Percentiles rank a stretch among this genome's conserved stretches.
Conservation (phyloP, 2,888 invertebrate species). For the Teleogryllus oceanicus region DNA sequence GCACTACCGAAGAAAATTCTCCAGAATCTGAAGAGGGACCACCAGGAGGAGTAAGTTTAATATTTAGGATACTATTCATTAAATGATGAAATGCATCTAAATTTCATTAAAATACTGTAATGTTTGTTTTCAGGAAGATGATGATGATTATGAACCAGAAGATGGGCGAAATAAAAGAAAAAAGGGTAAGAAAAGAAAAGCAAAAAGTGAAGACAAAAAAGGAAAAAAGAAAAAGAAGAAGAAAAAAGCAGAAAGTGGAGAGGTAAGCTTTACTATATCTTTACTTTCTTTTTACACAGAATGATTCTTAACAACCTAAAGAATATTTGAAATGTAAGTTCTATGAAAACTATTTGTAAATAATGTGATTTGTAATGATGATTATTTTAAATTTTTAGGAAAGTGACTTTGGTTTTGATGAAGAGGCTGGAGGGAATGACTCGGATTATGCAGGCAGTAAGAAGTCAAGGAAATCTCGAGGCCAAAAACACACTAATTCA, state of each 20-base stretch:
- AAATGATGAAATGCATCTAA: slow-evolving; percentile 26
- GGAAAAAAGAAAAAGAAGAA: slow-evolving; percentile 93
- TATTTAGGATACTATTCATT: not conserved
- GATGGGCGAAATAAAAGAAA: slow-evolving; percentile 78
- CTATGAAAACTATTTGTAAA: no score
- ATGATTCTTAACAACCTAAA: not conserved
- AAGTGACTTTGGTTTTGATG: slow-evolving; percentile 46
- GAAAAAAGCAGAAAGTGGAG: slow-evolving; percentile 87
- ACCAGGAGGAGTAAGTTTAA: slow-evolving; percentile 53
- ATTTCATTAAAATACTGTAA: not conserved
- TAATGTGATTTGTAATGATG: slow-evolving; percentile 21
- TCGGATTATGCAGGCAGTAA: slow-evolving; percentile 69
- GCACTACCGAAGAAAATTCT: slow-evolving; percentile 60
- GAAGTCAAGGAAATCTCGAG: slow-evolving; percentile 61
- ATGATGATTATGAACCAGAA: slow-evolving; percentile 83
- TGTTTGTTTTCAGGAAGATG: slow-evolving; percentile 61
- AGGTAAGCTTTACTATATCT: slow-evolving; percentile 52
- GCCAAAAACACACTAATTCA: slow-evolving; percentile 46
- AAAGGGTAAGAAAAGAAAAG: slow-evolving; percentile 91
- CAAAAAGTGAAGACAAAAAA: slow-evolving; percentile 83
- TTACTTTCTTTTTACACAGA: slow-evolving; percentile 11
- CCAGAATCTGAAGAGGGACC: slow-evolving; percentile 70
- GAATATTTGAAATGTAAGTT: no score
- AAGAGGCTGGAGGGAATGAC: slow-evolving; percentile 54
- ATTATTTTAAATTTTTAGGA: slow-evolving; percentile 54